Evolutionary conservation across 2,113 vertebrate genomes (phyloP).

Genomic region (Chamaea fasciata): DNA sequence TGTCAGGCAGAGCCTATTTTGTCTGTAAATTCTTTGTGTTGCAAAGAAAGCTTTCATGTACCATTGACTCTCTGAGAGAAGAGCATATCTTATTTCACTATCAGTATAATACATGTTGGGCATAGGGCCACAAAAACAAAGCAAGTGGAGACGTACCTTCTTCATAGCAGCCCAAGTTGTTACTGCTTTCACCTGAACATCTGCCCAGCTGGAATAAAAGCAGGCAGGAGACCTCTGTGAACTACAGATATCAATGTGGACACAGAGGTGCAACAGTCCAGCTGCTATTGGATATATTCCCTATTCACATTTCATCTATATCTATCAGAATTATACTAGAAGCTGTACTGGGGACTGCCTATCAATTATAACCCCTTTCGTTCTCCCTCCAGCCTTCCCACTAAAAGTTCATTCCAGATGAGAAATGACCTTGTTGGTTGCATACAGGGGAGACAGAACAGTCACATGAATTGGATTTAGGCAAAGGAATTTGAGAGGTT

Average conservation of each 20-base stretch:
- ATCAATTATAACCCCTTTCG: neutral
- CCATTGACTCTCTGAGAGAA: neutral
- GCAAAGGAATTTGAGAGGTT: neutral
- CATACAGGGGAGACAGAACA: neutral
- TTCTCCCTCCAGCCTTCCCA: neutral
- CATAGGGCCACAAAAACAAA: neutral
- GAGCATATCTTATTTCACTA: neutral
- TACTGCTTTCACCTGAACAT: neutral
- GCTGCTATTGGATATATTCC: neutral
- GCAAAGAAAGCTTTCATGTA: neutral
- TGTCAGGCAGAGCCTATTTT: neutral
- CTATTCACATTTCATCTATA: neutral
- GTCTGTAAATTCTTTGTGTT: neutral
- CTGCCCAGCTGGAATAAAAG: neutral
- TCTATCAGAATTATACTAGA: neutral
- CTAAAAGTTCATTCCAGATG: neutral
- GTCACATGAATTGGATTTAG: constrained; percentile 24
- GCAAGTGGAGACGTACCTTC: neutral
- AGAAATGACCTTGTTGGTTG: neutral
- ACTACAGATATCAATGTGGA: neutral
- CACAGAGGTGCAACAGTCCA: neutral
- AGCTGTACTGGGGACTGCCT: neutral
- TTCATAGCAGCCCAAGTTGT: neutral
- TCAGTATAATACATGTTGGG: neutral
- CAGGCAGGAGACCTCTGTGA: neutral